Base-by-base conservation (phyloP, 2,797 vertebrate species). In the Sebastes matsubarae region DNA sequence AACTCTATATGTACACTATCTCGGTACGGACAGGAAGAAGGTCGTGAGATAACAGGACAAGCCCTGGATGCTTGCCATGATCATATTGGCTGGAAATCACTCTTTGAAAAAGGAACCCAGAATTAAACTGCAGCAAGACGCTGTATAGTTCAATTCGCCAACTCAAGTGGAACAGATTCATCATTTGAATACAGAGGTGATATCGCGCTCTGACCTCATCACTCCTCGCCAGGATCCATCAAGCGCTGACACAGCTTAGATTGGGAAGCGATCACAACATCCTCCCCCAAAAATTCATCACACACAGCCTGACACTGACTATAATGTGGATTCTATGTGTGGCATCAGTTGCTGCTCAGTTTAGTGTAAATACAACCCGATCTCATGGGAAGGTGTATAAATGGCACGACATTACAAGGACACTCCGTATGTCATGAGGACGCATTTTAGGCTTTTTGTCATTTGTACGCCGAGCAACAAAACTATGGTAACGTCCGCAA, bases 21-120 rank as follows among this genome's bases (percentile, higher is more conserved):
- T 89, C 67, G 58, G 64, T 82, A 64, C 29, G 20, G 75, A 63
- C 89, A 87, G 89, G 91, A 93, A 90, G 74, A 87, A 55, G 66
- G 73, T 34, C 0, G 32, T 46, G 77, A 82, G 79, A 87, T 91
- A 90, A 91, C 84, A 88, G 92, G 90, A 93, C 81, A 86, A 82
- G 74, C 20, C 13, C 60, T 93, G 86, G 82, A 84, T 5, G 70
- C 8, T n/a, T 61, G 86, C 82, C 88, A 88, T 58, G 18, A 72
- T 86, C 70, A 74, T 59, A 72, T 61, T 87, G 76, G 74, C 67
- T 72, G 16, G 29, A 90, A 88, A 68, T 83, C 42, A 13, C 34
- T 30, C 5, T 11, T 57, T 73, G 29, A 58, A 75, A 72, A 74
- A 73, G 25, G 25, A 52, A 61, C 20, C 22, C 22, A 78, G 60